Evolutionary conservation across 2,113 vertebrate genomes (phyloP), one percentile per base, ranked within the genome.

Genomic region (Nettapus auritus): DNA sequence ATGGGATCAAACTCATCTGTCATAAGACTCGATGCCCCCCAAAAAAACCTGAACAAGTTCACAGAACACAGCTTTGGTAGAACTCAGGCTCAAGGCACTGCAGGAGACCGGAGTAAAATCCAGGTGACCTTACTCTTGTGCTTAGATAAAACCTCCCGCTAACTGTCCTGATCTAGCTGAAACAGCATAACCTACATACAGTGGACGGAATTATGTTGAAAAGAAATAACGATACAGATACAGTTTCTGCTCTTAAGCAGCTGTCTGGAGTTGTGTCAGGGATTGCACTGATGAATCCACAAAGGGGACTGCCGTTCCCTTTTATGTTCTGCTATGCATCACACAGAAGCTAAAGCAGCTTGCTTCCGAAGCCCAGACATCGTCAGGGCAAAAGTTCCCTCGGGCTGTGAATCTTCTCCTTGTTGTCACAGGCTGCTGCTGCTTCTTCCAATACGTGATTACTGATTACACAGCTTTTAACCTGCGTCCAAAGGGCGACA

Each of bases 391-490:
- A 20, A 78, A 86, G 63, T 74, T 67, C 20, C 22, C 15, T 12
- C 4, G 13, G 38, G 34, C 57, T 69, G 26, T 15, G 40, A 55
- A 79, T 71, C 48, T 71, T 71, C 50, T 77, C 31, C 9, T 29
- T 52, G 38, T 28, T 44, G 42, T 34, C 46, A 29, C 29, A 8
- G 21, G 0, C 0, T 3, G 40, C 64, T 57, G 53, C 62, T 38
- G 34, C 86, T 63, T n/a, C 55, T 74, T 33, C 53, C 48, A 11
- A 0, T 0, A 10, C 5, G 16, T 1, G 2, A 28, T 82, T 44
- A 53, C 57, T 40, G 62, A 48, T 36, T 33, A 13, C 53, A 33
- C 22, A 2, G 6, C 70, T 4, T 7, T n/a, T 74, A 81, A 42
- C 19, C 53, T 4, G n/a, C 2, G 23, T 46, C 68, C 53, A 9